Percentiles rank a stretch among this genome's conserved stretches.
Evolutionary conservation across 2,113 vertebrate species (phyloP).

Genomic region (Phaetusa simplex): DNA sequence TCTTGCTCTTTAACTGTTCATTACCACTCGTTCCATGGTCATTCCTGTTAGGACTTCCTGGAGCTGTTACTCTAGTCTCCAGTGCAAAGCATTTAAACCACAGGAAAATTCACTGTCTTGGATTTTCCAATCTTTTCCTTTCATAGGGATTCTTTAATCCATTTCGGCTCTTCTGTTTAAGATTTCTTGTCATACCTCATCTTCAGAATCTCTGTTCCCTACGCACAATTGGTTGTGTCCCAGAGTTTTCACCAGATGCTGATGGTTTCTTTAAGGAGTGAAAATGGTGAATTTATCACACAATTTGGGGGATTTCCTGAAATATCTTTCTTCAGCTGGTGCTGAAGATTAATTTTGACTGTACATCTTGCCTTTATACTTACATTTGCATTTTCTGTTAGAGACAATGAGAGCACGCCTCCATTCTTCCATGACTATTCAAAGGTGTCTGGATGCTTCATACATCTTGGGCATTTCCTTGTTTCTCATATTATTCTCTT

Average conservation of each 20-base stretch:
- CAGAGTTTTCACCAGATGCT: background rate
- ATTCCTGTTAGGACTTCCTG: background rate
- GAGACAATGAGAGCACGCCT: background rate
- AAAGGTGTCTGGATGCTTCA: background rate
- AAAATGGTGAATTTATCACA: background rate
- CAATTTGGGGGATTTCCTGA: background rate
- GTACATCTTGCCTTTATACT: background rate
- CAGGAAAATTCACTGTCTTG: background rate
- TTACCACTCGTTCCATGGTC: background rate
- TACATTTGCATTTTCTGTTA: background rate
- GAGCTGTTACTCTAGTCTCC: background rate
- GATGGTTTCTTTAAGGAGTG: background rate
- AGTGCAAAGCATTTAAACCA: background rate
- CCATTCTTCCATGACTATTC: background rate
- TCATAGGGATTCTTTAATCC: background rate
- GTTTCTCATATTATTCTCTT: background rate
- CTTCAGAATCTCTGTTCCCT: background rate
- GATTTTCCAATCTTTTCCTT: background rate
- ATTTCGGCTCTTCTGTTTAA: background rate
- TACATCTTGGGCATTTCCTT: background rate
- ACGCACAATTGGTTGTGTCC: fast-evolving
- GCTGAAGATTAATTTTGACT: background rate
- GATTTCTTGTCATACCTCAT: background rate
- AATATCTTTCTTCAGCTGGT: background rate
- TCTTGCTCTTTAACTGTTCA: background rate